Conservation (phyloP, 2,113 vertebrate species). For the Oenanthe melanoleuca region DNA sequence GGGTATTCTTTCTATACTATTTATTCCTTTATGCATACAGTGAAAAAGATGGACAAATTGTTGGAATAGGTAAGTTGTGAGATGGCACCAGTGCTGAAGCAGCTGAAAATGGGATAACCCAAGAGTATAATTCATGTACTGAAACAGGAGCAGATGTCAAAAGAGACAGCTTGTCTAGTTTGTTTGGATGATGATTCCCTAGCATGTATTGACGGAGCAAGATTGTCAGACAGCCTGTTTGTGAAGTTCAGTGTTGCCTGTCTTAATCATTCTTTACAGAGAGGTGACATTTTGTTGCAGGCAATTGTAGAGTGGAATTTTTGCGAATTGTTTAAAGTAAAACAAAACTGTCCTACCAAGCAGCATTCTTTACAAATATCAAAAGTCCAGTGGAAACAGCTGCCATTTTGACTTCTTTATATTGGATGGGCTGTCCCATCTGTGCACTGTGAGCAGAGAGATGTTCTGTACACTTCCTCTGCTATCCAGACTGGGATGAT, state of each 20-base stretch:
- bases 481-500: neutral
- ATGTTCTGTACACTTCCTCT: neutral
- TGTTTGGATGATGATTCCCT: constrained; percentile 69
- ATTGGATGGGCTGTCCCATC: neutral
- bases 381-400: neutral
- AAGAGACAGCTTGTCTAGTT: constrained; percentile 73
- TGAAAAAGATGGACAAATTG: neutral
- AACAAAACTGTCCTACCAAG: neutral
- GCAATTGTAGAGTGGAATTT: constrained; percentile 5
- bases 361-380: neutral
- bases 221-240: constrained; percentile 71
- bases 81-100: constrained; percentile 8
- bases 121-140: constrained; percentile 62
- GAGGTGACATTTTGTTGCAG: constrained; percentile 58
- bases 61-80: constrained; percentile 44
- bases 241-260: constrained; percentile 61
- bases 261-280: constrained; percentile 42
- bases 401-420: neutral
- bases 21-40: neutral
- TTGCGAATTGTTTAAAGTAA: constrained; percentile 1
- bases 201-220: constrained; percentile 57
- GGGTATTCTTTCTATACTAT: neutral
- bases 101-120: constrained; percentile 63
- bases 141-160: constrained; percentile 72
- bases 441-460: neutral